Evolutionary conservation across 2,113 vertebrate genomes (phyloP).

Genomic region (Henicopernis longicauda): DNA sequence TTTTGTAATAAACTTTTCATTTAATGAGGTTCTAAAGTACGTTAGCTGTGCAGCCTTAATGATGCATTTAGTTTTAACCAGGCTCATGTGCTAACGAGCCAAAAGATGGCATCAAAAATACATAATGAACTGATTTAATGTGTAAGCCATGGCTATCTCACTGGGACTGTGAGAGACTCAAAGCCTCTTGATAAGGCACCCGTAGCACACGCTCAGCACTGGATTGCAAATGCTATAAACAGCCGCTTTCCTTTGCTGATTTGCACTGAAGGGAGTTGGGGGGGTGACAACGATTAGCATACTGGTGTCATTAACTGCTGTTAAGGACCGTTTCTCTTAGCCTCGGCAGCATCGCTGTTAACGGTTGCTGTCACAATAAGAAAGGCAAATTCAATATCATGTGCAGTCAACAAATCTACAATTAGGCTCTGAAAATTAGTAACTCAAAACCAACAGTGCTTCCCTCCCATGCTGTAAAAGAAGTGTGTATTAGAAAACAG

Average conservation of each 20-base stretch:
- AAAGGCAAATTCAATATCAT: background rate
- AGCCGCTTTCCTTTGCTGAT: background rate
- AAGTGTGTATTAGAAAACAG: background rate
- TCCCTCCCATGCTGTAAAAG: background rate
- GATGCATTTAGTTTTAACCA: background rate
- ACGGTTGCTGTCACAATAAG: background rate
- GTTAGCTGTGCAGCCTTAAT: background rate
- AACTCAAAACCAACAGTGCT: background rate
- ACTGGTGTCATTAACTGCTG: background rate
- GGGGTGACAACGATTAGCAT: background rate
- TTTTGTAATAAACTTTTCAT: background rate
- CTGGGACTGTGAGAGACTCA: background rate
- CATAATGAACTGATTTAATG: background rate
- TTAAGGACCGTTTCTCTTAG: background rate
- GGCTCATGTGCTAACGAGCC: background rate
- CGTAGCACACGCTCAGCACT: accelerated
- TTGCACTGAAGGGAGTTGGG: no score
- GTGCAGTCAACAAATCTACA: background rate
- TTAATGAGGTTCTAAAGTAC: background rate
- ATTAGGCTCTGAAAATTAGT: background rate
- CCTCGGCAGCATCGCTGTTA: background rate
- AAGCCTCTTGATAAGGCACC: background rate
- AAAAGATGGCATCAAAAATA: background rate
- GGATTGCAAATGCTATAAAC: background rate
- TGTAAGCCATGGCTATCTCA: background rate